These are phyloP conservation scores for Percina caprodes DNA, from an alignment of 2,113 vertebrate species.

Conservation along the genomic window DNA sequence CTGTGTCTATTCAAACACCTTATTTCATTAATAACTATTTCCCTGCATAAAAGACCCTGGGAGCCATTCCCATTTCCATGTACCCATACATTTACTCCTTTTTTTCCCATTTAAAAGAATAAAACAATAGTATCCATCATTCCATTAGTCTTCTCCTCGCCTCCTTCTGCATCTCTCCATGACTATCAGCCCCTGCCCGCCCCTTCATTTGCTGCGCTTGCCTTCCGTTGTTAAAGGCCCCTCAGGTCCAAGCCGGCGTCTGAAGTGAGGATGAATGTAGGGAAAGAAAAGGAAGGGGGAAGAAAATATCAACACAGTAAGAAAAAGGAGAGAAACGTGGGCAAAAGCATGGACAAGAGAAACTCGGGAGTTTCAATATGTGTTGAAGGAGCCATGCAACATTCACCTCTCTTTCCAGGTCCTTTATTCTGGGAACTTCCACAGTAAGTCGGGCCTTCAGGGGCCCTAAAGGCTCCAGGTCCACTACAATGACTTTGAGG, in stretches of 20 bases:
- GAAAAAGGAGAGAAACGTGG: conserved; percentile 51
- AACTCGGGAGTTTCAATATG: conserved; percentile 26
- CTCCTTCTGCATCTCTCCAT: conserved; percentile 20
- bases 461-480: background rate
- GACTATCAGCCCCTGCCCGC: conserved; percentile 42
- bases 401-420: background rate
- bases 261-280: conserved; percentile 66
- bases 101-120: conserved; percentile 33
- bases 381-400: conserved; percentile 3
- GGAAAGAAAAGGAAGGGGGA: conserved; percentile 40
- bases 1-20: background rate
- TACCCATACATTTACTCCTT: background rate
- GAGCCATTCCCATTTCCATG: conserved; percentile 30
- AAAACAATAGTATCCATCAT: conserved; percentile 50
- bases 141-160: conserved; percentile 13
- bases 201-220: conserved; percentile 53
- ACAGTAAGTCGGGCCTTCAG: background rate
- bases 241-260: conserved; percentile 58
- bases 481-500: background rate
- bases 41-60: background rate
- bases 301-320: conserved; percentile 68
- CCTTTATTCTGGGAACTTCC: background rate
- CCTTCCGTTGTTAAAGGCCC: conserved; percentile 66
- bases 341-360: conserved; percentile 8
- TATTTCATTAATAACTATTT: background rate